Conservation (phyloP, 1,140 invertebrate genomes). For the Neodiprion virginianus region DNA sequence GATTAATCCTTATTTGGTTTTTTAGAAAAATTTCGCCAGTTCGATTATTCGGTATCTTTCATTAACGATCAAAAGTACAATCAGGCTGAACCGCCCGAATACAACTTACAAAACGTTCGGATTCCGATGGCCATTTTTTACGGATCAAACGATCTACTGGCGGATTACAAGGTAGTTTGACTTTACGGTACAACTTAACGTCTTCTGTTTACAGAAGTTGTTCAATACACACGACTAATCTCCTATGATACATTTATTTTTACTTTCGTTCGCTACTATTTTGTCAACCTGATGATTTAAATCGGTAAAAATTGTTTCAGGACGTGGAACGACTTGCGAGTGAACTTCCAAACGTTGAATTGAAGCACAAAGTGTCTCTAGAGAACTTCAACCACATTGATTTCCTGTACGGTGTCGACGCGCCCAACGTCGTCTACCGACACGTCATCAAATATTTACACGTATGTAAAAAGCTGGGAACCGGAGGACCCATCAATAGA, state of each 20-base stretch:
- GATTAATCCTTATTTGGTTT: background rate
- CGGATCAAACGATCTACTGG: constrained; percentile 74
- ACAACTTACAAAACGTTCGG: constrained; percentile 67
- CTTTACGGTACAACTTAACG: background rate
- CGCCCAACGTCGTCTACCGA: constrained; percentile 65
- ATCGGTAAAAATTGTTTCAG: constrained; percentile 42
- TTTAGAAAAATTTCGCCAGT: constrained; percentile 59
- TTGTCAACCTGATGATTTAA: background rate
- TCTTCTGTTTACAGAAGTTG: background rate
- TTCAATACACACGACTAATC: background rate
- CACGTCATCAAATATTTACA: background rate
- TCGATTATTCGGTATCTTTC: constrained; percentile 59
- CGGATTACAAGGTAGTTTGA: constrained; percentile 39
- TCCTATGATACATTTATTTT: background rate
- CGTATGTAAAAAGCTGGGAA: too few species aligned
- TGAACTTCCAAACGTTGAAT: constrained; percentile 58
- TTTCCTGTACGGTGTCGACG: constrained; percentile 70
- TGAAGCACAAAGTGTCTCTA: constrained; percentile 61
- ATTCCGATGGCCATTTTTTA: constrained; percentile 74
- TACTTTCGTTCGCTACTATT: constrained; percentile 21
- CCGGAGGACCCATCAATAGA: too few species aligned
- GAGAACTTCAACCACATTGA: constrained; percentile 75
- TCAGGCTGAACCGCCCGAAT: constrained; percentile 62
- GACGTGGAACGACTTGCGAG: constrained; percentile 67
- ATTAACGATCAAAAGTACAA: constrained; percentile 65